phyloP scores from a whole-genome alignment of 2,888 invertebrate species.

The Scrobipalpa atriplicella region DNA sequence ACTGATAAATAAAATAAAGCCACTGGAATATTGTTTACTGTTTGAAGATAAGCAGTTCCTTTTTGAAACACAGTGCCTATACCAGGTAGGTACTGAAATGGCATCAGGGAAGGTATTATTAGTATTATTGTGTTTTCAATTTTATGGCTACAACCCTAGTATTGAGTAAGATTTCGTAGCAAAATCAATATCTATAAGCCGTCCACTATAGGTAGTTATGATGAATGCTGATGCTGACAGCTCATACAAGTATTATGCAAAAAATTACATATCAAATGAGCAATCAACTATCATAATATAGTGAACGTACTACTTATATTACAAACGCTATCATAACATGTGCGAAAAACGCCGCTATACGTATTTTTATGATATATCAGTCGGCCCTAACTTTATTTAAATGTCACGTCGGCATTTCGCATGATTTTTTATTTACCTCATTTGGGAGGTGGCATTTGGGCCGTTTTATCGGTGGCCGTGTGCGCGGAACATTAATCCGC shows the following conservation, averaged over 20 bases:
- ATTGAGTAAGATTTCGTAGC: too few relatives aligned
- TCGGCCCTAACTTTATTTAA: constrained; percentile 47
- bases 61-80: neutral
- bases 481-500: constrained; percentile 80
- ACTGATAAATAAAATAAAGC: constrained; percentile 9
- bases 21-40: neutral
- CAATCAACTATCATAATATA: too few relatives aligned
- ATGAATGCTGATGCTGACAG: too few relatives aligned
- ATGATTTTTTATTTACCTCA: constrained; percentile 78
- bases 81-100: too few relatives aligned
- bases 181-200: too few relatives aligned
- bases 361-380: constrained; percentile 23
- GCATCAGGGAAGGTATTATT: too few relatives aligned
- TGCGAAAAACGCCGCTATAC: neutral
- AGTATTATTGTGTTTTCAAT: too few relatives aligned
- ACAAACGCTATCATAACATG: neutral
- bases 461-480: constrained; percentile 71
- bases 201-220: too few relatives aligned
- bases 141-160: too few relatives aligned
- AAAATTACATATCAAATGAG: too few relatives aligned
- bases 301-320: too few relatives aligned
- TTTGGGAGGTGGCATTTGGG: constrained; percentile 78
- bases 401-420: constrained; percentile 73
- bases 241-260: too few relatives aligned
- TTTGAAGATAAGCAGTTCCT: neutral